Evolutionary conservation across 2,888 invertebrate genomes (phyloP).

Genomic region (Theretra japonica): DNA sequence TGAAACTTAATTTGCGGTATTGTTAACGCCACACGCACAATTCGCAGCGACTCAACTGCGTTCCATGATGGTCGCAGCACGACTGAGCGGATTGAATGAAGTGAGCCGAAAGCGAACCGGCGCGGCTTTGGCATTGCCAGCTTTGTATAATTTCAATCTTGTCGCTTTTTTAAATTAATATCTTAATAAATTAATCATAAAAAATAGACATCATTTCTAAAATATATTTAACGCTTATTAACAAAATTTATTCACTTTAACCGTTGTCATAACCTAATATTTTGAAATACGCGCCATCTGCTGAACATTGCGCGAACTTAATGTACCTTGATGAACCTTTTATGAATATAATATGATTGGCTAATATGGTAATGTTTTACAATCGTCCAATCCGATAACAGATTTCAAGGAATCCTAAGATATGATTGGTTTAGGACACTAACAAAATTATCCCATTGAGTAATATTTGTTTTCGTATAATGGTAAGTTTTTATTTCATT

Average conservation of each 20-base stretch:
- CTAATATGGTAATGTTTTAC: background rate
- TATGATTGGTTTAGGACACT: background rate
- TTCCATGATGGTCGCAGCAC: slow-evolving; percentile 77
- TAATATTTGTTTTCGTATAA: slow-evolving; percentile 26
- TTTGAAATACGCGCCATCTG: slow-evolving; percentile 15
- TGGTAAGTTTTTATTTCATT: slow-evolving; percentile 16
- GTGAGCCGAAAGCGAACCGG: slow-evolving; percentile 57
- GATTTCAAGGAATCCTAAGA: background rate
- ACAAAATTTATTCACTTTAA: background rate
- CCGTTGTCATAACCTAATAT: background rate
- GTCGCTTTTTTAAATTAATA: background rate
- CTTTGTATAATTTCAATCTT: background rate
- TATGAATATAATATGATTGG: background rate
- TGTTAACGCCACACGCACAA: slow-evolving; percentile 56
- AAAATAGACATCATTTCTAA: background rate
- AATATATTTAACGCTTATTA: background rate
- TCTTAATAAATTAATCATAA: background rate
- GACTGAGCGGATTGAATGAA: slow-evolving; percentile 64
- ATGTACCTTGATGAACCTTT: no score
- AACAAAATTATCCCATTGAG: background rate
- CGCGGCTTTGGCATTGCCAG: slow-evolving; percentile 22
- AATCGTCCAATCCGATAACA: background rate
- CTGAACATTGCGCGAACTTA: background rate
- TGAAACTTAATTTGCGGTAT: slow-evolving; percentile 55
- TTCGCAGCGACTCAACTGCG: slow-evolving; percentile 69